These are phyloP conservation scores for Syngnathus scovelli DNA, from an alignment of 2,113 vertebrate genomes.

Conservation along the genomic window DNA sequence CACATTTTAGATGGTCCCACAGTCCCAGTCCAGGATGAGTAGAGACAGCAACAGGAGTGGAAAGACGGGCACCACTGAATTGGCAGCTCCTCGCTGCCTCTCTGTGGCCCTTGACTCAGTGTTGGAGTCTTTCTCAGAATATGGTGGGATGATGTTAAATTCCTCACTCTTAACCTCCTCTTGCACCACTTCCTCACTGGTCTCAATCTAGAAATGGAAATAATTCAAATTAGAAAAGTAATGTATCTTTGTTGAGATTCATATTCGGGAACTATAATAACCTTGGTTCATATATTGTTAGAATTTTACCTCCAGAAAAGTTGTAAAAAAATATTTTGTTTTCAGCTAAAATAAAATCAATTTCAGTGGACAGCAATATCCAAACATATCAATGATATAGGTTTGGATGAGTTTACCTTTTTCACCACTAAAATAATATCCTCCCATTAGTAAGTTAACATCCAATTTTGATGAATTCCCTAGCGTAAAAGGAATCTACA, in stretches of 20 bases:
- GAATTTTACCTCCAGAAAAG: too few species aligned
- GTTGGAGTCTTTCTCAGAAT: slow-evolving; percentile 63
- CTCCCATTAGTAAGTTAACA: background rate
- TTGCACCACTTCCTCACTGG: slow-evolving; percentile 53
- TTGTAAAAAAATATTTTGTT: background rate
- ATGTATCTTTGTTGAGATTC: too few species aligned
- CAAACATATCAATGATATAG: background rate
- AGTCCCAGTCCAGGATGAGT: slow-evolving; percentile 47
- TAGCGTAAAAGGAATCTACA: background rate
- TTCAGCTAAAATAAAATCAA: background rate
- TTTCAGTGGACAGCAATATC: background rate
- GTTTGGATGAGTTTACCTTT: background rate
- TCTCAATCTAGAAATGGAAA: slow-evolving; percentile 52
- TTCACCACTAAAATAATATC: background rate
- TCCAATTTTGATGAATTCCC: background rate
- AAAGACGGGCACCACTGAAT: slow-evolving; percentile 26
- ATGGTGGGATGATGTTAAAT: slow-evolving; percentile 64
- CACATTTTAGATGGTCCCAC: slow-evolving; percentile 42
- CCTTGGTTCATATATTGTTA: background rate
- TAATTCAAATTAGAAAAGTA: background rate
- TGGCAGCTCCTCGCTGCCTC: slow-evolving; percentile 45
- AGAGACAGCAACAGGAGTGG: slow-evolving; percentile 51
- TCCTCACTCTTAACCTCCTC: slow-evolving; percentile 44
- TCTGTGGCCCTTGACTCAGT: slow-evolving; percentile 50
- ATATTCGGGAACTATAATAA: too few species aligned